Percentiles rank a stretch among this genome's conserved stretches.
These are phyloP conservation scores for Gortyna flavago DNA, from an alignment of 2,888 invertebrate species.

Conservation along the genomic window DNA sequence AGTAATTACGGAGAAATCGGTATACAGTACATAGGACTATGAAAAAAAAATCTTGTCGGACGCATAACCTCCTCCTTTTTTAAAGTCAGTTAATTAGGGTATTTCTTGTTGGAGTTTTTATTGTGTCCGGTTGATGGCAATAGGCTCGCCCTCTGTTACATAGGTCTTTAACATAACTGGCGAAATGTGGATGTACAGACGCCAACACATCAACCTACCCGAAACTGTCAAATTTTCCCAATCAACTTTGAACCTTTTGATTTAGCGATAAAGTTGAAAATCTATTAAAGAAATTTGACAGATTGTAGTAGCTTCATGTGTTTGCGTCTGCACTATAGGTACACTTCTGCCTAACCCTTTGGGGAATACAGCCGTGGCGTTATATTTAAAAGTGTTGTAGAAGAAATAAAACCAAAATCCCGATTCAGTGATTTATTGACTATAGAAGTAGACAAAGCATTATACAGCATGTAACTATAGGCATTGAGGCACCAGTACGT, in stretches of 20 bases:
- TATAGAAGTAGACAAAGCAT: constrained; percentile 28
- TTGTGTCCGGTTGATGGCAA: not conserved
- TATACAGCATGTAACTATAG: constrained; percentile 40
- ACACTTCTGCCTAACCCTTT: not conserved
- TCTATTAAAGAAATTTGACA: too few species aligned
- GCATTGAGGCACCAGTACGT: constrained; percentile 32
- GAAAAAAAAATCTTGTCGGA: not conserved
- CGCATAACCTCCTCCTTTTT: not conserved
- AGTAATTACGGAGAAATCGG: not conserved
- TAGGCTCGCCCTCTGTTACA: not conserved
- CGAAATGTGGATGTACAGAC: too few species aligned
- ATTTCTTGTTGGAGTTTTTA: not conserved
- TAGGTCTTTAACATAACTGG: not conserved
- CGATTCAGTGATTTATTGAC: constrained; percentile 54
- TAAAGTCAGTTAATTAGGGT: not conserved
- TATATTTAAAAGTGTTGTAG: not conserved
- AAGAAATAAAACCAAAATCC: constrained; percentile 32
- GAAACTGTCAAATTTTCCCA: too few species aligned
- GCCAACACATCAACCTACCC: too few species aligned
- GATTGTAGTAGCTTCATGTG: too few species aligned
- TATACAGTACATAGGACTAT: not conserved
- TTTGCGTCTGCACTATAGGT: too few species aligned
- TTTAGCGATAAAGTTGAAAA: too few species aligned
- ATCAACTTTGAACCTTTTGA: too few species aligned
- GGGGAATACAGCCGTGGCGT: not conserved